Percentiles rank a stretch among this genome's conserved stretches.
Conservation (phyloP, 2,888 invertebrate species). For the Caenorhabditis doughertyi region DNA sequence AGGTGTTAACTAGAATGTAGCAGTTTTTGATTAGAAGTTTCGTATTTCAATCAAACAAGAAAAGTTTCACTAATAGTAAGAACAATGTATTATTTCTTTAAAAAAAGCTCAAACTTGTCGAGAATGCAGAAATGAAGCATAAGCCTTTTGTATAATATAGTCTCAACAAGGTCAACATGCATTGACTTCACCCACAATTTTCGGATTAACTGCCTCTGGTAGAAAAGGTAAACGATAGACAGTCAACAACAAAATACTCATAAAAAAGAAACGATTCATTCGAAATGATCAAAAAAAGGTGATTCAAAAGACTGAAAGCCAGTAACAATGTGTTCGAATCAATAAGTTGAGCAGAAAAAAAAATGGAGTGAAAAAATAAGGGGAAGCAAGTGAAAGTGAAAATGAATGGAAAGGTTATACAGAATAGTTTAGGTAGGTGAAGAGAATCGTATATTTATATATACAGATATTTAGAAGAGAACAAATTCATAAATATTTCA, state of each 20-base stretch:
- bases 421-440: conserved; percentile 35
- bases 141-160: conserved; percentile 47
- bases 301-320: conserved; percentile 29
- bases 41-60: background rate
- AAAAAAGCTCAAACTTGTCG: conserved; percentile 19
- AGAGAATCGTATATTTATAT: conserved; percentile 9
- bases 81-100: background rate
- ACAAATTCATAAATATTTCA: conserved; percentile 35
- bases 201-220: conserved; percentile 51
- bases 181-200: conserved; percentile 43
- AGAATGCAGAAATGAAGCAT: conserved; percentile 22
- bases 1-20: background rate
- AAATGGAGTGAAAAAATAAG: background rate
- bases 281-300: conserved; percentile 23
- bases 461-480: conserved; percentile 32
- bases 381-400: conserved; percentile 28
- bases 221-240: conserved; percentile 21
- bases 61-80: background rate
- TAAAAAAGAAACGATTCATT: conserved; percentile 60
- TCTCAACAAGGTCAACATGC: conserved; percentile 48
- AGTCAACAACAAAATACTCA: conserved; percentile 27
- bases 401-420: conserved; percentile 14
- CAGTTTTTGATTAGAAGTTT: background rate
- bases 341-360: conserved; percentile 48
- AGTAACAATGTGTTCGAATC: background rate